Evolutionary conservation across 2,113 vertebrate genomes (phyloP).

Genomic region (Mola mola): DNA sequence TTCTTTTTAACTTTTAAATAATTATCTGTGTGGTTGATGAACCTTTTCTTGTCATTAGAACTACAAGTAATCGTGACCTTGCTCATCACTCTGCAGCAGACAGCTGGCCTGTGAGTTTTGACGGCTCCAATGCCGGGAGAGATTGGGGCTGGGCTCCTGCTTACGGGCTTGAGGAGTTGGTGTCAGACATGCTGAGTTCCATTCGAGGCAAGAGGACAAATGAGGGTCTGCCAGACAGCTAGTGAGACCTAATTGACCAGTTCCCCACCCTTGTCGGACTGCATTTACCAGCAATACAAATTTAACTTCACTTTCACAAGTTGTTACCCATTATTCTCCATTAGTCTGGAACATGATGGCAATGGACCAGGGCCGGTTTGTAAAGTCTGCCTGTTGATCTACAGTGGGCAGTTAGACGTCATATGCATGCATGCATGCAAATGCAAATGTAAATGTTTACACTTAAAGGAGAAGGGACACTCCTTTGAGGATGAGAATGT

Average conservation of each 20-base stretch:
- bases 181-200: constrained; percentile 76
- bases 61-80: background rate
- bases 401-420: constrained; percentile 26
- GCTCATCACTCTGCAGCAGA: constrained; percentile 71
- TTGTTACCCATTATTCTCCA: constrained; percentile 31
- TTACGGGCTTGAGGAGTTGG: constrained; percentile 75
- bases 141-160: constrained; percentile 81
- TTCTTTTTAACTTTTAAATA: too few species aligned
- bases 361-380: constrained; percentile 22
- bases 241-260: constrained; percentile 49
- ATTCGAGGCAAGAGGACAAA: constrained; percentile 69
- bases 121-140: constrained; percentile 80
- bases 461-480: too few species aligned
- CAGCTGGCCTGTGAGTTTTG: constrained; percentile 83
- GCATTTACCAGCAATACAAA: constrained; percentile 31
- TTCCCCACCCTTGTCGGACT: constrained; percentile 32
- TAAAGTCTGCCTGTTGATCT: constrained; percentile 43
- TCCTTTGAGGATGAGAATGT: too few species aligned
- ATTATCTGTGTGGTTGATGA: too few species aligned
- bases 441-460: constrained; percentile 47
- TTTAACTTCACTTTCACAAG: constrained; percentile 25
- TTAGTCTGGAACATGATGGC: constrained; percentile 23
- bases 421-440: constrained; percentile 13
- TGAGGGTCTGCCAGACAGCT: constrained; percentile 68
- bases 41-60: background rate